A percentile compares a stretch with the other conserved stretches of the same genome.
phyloP scores from a whole-genome alignment of 2,113 vertebrate genomes.

The Heterotis niloticus region DNA sequence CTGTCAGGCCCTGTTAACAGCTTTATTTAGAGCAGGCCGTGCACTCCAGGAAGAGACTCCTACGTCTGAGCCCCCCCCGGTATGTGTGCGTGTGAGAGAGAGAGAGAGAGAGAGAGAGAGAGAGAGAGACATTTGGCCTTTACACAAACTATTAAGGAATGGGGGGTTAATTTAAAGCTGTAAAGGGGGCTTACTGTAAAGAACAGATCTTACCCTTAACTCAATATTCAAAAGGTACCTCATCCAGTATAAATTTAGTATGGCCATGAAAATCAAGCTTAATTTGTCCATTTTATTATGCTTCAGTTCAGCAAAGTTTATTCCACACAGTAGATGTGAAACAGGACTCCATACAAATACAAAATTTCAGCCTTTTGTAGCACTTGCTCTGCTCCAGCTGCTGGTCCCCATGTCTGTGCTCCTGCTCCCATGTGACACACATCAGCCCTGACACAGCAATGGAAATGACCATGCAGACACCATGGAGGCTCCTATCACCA shows the following conservation, averaged over 20 bases:
- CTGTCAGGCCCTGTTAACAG: constrained; percentile 13
- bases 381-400: constrained; percentile 18
- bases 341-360: not conserved
- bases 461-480: constrained; percentile 43
- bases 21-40: constrained; percentile 18
- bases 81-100: no score
- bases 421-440: constrained; percentile 36
- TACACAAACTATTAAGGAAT: no score
- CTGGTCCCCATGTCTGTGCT: not conserved
- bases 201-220: not conserved
- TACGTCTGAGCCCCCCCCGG: not conserved
- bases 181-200: constrained; percentile 1
- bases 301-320: no score
- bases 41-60: constrained; percentile 16
- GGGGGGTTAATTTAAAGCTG: not conserved
- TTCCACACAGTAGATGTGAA: not conserved
- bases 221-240: not conserved
- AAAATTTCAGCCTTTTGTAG: not conserved
- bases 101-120: not conserved
- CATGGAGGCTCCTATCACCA: not conserved
- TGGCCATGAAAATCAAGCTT: no score
- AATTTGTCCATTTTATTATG: no score
- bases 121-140: not conserved
- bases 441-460: constrained; percentile 45
- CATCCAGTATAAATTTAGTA: not conserved